A percentile compares a stretch with the other conserved stretches of the same genome.
phyloP scores from a whole-genome alignment of 2,113 vertebrate genomes.

The Aphyosemion australe region DNA sequence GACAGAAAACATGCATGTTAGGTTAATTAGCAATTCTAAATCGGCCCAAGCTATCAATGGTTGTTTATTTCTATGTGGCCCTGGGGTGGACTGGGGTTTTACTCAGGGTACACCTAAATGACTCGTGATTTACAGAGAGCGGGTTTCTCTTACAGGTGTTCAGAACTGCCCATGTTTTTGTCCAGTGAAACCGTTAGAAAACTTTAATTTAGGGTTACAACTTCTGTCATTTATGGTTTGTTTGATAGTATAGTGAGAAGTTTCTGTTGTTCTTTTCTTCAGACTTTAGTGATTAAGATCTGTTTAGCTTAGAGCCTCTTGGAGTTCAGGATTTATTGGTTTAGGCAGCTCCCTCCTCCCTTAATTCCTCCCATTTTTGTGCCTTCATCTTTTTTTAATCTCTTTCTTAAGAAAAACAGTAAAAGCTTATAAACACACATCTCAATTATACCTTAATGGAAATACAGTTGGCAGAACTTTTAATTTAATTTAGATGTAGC shows the following conservation, averaged over 20 bases:
- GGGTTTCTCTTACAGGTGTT: too few relatives aligned
- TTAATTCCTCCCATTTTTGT: neutral
- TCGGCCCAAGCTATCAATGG: too few relatives aligned
- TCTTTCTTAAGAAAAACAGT: neutral
- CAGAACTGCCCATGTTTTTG: too few relatives aligned
- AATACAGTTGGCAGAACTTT: too few relatives aligned
- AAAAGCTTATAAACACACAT: neutral
- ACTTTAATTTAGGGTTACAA: neutral
- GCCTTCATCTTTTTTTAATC: neutral
- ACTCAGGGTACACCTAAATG: too few relatives aligned
- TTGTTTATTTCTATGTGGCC: too few relatives aligned
- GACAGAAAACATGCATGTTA: too few relatives aligned
- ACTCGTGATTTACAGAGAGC: too few relatives aligned
- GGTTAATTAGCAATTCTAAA: too few relatives aligned
- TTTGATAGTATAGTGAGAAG: neutral
- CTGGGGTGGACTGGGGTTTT: too few relatives aligned
- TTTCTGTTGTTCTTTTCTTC: neutral
- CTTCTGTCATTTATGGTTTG: neutral
- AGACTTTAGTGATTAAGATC: neutral
- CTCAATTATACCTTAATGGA: too few relatives aligned
- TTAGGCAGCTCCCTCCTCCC: neutral
- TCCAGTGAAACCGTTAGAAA: neutral
- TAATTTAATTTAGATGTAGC: too few relatives aligned
- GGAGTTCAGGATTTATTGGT: neutral
- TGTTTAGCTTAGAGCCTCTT: neutral